phyloP scores from a whole-genome alignment of 2,888 invertebrate species.

The Dinocampus coccinellae region DNA sequence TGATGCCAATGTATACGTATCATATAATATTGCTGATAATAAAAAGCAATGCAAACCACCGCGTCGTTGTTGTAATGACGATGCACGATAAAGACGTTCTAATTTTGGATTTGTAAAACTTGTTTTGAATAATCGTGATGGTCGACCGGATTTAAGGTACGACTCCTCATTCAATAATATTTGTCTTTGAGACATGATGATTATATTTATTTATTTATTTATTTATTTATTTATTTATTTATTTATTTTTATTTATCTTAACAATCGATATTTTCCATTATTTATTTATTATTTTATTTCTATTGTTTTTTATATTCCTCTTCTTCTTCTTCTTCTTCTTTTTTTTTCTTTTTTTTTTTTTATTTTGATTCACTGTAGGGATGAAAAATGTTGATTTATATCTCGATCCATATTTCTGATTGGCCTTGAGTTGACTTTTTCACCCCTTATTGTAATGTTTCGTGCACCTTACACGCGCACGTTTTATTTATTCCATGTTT shows the following conservation, averaged over 20 bases:
- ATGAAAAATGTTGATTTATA: slow-evolving; percentile 8
- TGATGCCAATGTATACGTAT: slow-evolving; percentile 74
- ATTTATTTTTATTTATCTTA: not conserved
- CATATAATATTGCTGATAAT: slow-evolving; percentile 77
- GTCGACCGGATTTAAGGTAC: slow-evolving; percentile 64
- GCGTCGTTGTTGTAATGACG: slow-evolving; percentile 80
- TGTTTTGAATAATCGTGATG: slow-evolving; percentile 67
- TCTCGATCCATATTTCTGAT: slow-evolving; percentile 16
- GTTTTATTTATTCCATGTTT: not conserved
- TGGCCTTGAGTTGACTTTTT: slow-evolving; percentile 5
- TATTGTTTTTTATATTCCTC: not conserved
- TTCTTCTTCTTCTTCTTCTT: slow-evolving; percentile 5
- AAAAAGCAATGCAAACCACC: slow-evolving; percentile 80
- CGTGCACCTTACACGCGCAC: not conserved
- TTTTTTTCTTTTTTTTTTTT: not conserved
- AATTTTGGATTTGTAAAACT: slow-evolving; percentile 76
- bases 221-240: not conserved
- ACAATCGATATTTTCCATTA: not conserved
- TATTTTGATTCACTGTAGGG: not conserved
- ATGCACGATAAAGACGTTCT: slow-evolving; percentile 80
- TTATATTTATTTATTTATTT: not conserved
- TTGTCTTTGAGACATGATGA: slow-evolving; percentile 56
- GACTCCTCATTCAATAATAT: slow-evolving; percentile 66
- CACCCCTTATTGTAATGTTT: too few species aligned
- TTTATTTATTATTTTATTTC: not conserved